Conservation (phyloP, 2,888 invertebrate species). For the Nasonia oneida region DNA sequence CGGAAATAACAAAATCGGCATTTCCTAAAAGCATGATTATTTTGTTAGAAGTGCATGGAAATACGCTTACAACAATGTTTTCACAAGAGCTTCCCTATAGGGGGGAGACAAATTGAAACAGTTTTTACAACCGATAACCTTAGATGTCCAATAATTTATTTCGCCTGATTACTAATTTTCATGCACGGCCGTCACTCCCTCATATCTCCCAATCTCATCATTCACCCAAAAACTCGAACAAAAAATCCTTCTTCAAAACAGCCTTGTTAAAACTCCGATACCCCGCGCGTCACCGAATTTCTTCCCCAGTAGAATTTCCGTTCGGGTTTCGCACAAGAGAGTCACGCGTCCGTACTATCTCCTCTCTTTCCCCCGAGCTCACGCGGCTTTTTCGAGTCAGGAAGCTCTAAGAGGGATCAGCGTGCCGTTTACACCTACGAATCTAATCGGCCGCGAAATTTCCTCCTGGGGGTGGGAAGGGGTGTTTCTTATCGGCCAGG, state of each 20-base stretch:
- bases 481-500: constrained; percentile 25
- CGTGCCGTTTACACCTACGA: constrained; percentile 66
- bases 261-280: not conserved
- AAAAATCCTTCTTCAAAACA: not conserved
- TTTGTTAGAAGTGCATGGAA: too few relatives aligned
- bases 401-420: not conserved
- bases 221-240: too few relatives aligned
- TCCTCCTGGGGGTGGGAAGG: constrained; percentile 59
- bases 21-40: too few relatives aligned
- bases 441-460: constrained; percentile 69
- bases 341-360: not conserved
- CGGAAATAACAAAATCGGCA: too few relatives aligned
- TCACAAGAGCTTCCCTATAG: too few relatives aligned
- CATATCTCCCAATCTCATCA: too few relatives aligned
- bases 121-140: too few relatives aligned
- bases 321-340: not conserved
- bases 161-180: too few relatives aligned
- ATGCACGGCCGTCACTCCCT: too few relatives aligned
- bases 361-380: not conserved
- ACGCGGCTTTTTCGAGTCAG: not conserved
- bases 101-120: too few relatives aligned
- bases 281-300: not conserved
- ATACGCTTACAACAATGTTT: too few relatives aligned
- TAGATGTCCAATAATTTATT: too few relatives aligned
- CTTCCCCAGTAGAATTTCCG: not conserved